Base-by-base conservation (phyloP, 1,140 invertebrate species). In the Panonychus citri region DNA sequence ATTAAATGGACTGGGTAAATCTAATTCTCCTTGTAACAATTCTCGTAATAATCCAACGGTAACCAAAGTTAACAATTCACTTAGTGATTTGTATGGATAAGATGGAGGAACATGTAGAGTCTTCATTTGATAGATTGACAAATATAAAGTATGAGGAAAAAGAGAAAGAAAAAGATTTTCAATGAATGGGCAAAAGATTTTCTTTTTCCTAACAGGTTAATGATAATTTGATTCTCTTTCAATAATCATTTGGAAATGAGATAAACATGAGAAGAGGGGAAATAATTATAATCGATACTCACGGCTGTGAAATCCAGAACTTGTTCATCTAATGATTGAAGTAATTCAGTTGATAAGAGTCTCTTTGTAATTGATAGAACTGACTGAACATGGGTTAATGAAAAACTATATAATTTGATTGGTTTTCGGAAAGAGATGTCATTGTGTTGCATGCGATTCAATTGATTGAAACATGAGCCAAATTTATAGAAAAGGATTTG, bases 11-110 rank as follows among this genome's bases (percentile, higher is more conserved):
- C 77, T 73, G 3, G 87, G 84, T 53, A 95, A 71, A 71, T 90
- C 86, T 76, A 61, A 5, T 57, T 66, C 53, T 66, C 83, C 79
- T 64, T 90, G 83, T 27, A 97, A 70, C 37, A 97, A 70, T 69
- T 98, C 90, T 59, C 88, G 73, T 40, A 98, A 69, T 52, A 96
- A 69, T 0, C 88, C 87, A 2, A 96, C 84, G 75, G 93, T 79
- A 0, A 91, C 87, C 42, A 97, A 71, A 70, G 88, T 94, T 46
- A 97, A 73, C 0, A 84, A 88, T 72, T 98, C 93, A 59, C 86
- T 94, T 65, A 93, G 89, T 3, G 83, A 85, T 64, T 83, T 81
- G 67, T 91, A 94, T 3, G 83, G 82, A 62, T 85, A 87, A 55
- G 81, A 77, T 67, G 79, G 73, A 37, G 79, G 73, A 37, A 82